phyloP scores from a whole-genome alignment of 1,140 invertebrate genomes.

The Tetragonula clypearis region DNA sequence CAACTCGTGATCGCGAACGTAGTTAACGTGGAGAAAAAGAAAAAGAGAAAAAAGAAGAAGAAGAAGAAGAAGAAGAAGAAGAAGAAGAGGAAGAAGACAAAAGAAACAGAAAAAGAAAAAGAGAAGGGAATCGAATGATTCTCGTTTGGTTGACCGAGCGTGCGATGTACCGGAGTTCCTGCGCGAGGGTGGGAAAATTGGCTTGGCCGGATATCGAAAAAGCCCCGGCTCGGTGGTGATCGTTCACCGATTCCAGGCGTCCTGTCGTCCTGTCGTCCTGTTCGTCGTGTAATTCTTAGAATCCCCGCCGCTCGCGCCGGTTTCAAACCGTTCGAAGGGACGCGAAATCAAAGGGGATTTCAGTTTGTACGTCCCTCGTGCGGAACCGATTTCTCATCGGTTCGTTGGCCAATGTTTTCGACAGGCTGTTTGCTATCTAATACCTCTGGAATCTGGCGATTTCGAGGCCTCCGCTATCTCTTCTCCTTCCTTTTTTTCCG shows the following conservation, averaged over 20 bases:
- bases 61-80: too few relatives aligned
- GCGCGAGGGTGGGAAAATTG: not conserved
- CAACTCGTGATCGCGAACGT: not conserved
- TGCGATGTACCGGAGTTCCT: not conserved
- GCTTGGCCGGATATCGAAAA: slow-evolving; percentile 6
- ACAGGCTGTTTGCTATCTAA: slow-evolving; percentile 24
- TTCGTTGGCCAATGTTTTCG: slow-evolving; percentile 28
- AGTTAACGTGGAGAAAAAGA: not conserved
- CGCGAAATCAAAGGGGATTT: slow-evolving; percentile 24
- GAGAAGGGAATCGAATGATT: not conserved
- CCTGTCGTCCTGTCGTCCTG: not conserved
- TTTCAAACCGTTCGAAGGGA: slow-evolving; percentile 39
- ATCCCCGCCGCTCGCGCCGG: not conserved
- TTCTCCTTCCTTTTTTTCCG: not conserved
- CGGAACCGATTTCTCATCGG: slow-evolving; percentile 24
- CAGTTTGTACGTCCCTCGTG: slow-evolving; percentile 15
- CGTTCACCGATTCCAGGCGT: slow-evolving; percentile 12
- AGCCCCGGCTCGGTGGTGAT: not conserved
- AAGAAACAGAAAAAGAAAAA: too few relatives aligned
- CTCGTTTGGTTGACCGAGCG: not conserved
- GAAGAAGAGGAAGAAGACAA: not conserved
- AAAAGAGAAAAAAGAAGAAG: too few relatives aligned
- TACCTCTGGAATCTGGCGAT: not conserved
- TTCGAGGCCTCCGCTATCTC: not conserved
- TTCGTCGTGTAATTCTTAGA: slow-evolving; percentile 36